phyloP scores from a whole-genome alignment of 2,888 invertebrate genomes.

The Mesorhabditis belari region DNA sequence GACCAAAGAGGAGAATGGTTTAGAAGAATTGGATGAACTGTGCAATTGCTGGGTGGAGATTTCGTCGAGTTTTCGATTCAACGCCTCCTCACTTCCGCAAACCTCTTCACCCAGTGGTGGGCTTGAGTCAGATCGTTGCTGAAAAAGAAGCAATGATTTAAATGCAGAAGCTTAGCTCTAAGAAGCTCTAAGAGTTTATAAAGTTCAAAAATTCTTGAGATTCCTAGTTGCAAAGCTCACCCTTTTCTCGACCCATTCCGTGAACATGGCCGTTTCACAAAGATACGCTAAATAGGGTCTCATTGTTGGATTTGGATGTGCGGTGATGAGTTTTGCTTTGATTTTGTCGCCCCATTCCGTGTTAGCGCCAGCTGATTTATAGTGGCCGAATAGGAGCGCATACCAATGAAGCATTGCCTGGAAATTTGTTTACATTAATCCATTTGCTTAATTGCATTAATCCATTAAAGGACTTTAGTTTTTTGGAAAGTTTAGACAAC shows the following conservation, averaged over 20 bases:
- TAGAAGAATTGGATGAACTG: neutral
- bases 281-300: neutral
- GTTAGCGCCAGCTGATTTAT: constrained; percentile 6
- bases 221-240: neutral
- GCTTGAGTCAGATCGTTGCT: neutral
- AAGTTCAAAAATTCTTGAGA: too few species aligned
- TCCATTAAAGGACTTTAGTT: too few species aligned
- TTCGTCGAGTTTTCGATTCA: neutral
- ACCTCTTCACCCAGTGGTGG: neutral
- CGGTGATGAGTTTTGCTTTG: neutral
- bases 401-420: constrained; percentile 32
- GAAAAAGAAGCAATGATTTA: too few species aligned
- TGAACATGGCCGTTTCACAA: neutral
- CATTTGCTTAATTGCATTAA: too few species aligned
- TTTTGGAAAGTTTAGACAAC: too few species aligned
- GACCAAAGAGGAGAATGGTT: neutral
- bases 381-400: constrained; percentile 38
- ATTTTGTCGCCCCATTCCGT: constrained; percentile 7
- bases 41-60: neutral
- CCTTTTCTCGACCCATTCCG: neutral
- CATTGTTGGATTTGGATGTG: neutral
- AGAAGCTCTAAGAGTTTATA: too few species aligned
- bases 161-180: too few species aligned
- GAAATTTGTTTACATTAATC: neutral
- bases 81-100: neutral